A percentile compares a stretch with the other conserved stretches of the same genome.
These are phyloP conservation scores for Tineola bisselliella DNA, from an alignment of 2,888 invertebrate genomes.

Conservation along the genomic window DNA sequence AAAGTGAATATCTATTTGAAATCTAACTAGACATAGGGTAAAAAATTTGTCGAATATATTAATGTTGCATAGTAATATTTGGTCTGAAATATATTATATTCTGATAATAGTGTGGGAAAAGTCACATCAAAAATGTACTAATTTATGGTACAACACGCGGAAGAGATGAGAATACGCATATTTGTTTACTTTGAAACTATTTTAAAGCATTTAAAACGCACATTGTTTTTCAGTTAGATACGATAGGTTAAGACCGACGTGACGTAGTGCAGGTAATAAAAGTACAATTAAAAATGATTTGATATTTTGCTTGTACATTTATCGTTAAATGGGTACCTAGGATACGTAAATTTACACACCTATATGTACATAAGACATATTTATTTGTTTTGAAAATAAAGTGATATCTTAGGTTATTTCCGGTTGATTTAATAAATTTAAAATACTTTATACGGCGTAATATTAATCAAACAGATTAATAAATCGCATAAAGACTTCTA, in stretches of 20 bases:
- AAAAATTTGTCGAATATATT: no score
- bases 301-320: constrained; percentile 44
- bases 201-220: neutral
- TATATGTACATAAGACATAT: no score
- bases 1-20: no score
- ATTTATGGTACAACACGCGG: neutral
- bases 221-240: neutral
- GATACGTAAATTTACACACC: constrained; percentile 22
- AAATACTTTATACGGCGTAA: no score
- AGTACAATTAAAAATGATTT: constrained; percentile 44
- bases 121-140: neutral
- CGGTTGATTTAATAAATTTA: no score
- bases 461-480: no score
- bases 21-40: no score
- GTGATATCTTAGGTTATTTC: no score
- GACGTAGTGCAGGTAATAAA: neutral
- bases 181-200: neutral
- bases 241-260: constrained; percentile 7
- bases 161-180: neutral
- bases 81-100: no score
- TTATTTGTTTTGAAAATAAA: no score
- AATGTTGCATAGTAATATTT: no score
- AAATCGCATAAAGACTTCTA: no score
- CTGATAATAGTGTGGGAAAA: neutral
- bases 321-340: constrained; percentile 45